Conservation (phyloP, 2,113 vertebrate genomes). For the Terrapene triunguis region DNA sequence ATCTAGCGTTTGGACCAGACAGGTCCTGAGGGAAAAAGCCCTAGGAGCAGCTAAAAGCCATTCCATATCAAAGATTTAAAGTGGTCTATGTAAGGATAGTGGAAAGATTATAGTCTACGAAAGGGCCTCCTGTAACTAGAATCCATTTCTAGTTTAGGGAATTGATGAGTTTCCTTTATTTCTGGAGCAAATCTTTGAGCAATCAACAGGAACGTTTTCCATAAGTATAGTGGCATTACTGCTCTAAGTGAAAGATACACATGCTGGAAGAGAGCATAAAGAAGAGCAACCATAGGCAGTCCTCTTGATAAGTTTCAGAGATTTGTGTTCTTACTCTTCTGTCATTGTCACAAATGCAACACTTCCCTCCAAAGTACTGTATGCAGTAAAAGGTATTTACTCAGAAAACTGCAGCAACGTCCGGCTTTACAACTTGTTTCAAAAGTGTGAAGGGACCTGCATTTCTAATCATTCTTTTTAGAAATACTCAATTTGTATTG, state of each 20-base stretch:
- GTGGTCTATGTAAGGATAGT: background rate
- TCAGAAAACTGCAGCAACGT: background rate
- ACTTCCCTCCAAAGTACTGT: background rate
- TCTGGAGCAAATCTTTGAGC: background rate
- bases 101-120: background rate
- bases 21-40: background rate
- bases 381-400: background rate
- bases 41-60: background rate
- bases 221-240: accelerated
- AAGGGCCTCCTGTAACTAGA: background rate
- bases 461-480: background rate
- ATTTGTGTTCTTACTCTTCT: background rate
- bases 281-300: background rate
- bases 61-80: background rate
- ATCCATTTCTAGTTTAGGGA: background rate
- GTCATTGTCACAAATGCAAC: background rate
- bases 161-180: background rate
- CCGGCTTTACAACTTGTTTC: background rate
- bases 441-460: background rate
- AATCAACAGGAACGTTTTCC: background rate
- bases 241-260: accelerated
- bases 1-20: no score
- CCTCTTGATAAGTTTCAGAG: background rate
- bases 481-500: background rate
- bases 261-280: accelerated